A percentile compares a stretch with the other conserved stretches of the same genome.
These are phyloP conservation scores for Anniella stebbinsi DNA, from an alignment of 2,797 vertebrate genomes.

Conservation along the genomic window DNA sequence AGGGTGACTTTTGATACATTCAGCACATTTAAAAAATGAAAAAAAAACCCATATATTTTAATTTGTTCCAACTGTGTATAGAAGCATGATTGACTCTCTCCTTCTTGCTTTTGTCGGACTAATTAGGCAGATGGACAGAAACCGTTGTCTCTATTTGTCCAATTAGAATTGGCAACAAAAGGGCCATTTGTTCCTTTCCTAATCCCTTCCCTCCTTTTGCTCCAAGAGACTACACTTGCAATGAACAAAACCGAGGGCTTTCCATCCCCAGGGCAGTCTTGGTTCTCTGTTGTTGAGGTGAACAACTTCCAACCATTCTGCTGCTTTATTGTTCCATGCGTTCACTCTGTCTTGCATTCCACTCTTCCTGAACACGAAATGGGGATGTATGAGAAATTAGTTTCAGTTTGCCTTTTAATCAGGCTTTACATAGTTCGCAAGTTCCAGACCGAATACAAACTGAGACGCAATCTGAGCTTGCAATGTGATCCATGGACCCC, in stretches of 20 bases:
- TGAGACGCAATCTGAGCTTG: too few relatives aligned
- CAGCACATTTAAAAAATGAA: not conserved
- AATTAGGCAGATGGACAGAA: slow-evolving; percentile 64
- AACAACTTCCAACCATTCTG: not conserved
- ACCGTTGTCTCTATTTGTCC: slow-evolving; percentile 64
- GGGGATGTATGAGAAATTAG: too few relatives aligned
- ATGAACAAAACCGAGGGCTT: slow-evolving; percentile 47
- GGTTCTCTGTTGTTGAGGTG: not conserved
- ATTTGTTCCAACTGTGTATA: not conserved
- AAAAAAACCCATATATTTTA: not conserved
- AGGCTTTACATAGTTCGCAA: too few relatives aligned
- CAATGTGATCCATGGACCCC: too few relatives aligned
- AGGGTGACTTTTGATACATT: not conserved
- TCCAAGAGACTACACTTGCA: slow-evolving; percentile 61
- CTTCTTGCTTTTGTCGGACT: slow-evolving; percentile 35
- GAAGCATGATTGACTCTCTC: slow-evolving; percentile 3
- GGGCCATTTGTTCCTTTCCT: slow-evolving; percentile 68
- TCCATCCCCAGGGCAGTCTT: slow-evolving; percentile 2
- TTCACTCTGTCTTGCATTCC: not conserved
- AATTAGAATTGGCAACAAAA: slow-evolving; percentile 67
- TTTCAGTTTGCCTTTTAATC: too few relatives aligned
- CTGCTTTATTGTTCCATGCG: not conserved
- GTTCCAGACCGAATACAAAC: too few relatives aligned
- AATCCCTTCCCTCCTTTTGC: slow-evolving; percentile 58
- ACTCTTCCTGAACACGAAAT: not conserved